phyloP scores from a whole-genome alignment of 2,888 invertebrate genomes.

The Agrochola lychnidis region DNA sequence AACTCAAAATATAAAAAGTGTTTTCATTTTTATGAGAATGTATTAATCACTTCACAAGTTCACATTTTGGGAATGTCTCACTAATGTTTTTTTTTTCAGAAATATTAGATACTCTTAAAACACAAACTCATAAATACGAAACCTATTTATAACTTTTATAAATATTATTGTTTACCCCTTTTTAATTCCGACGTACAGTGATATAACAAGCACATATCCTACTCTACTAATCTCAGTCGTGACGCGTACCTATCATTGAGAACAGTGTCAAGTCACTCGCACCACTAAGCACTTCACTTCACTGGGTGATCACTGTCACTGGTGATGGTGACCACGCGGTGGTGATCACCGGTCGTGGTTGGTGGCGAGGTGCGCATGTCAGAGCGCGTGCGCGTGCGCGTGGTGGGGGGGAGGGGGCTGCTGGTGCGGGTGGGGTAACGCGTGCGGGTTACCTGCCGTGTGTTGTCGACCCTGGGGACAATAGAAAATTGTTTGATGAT shows the following conservation, averaged over 20 bases:
- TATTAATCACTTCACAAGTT: background rate
- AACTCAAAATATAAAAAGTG: background rate
- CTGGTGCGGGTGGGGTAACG: conserved; percentile 80
- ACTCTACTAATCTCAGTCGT: conserved; percentile 68
- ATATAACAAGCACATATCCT: conserved; percentile 43
- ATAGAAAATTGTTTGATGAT: background rate
- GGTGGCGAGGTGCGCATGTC: conserved; percentile 73
- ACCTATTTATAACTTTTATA: background rate
- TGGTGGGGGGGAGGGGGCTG: conserved; percentile 81
- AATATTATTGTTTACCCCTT: background rate
- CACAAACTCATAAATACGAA: conserved; percentile 11
- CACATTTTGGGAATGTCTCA: background rate
- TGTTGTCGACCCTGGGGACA: conserved; percentile 85
- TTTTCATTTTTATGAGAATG: background rate
- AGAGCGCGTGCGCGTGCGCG: conserved; percentile 87
- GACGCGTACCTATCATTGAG: conserved; percentile 32
- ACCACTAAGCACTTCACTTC: conserved; percentile 51
- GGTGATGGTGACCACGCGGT: conserved; percentile 14
- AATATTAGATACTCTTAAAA: background rate
- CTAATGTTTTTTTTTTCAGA: background rate
- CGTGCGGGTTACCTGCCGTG: conserved; percentile 80
- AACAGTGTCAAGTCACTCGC: conserved; percentile 53
- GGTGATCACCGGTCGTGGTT: conserved; percentile 71
- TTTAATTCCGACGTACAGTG: conserved; percentile 19
- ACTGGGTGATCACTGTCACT: conserved; percentile 42